A percentile compares a stretch with the other conserved stretches of the same genome.
phyloP scores from a whole-genome alignment of 1,140 invertebrate species.

The Procambarus virginalis region DNA sequence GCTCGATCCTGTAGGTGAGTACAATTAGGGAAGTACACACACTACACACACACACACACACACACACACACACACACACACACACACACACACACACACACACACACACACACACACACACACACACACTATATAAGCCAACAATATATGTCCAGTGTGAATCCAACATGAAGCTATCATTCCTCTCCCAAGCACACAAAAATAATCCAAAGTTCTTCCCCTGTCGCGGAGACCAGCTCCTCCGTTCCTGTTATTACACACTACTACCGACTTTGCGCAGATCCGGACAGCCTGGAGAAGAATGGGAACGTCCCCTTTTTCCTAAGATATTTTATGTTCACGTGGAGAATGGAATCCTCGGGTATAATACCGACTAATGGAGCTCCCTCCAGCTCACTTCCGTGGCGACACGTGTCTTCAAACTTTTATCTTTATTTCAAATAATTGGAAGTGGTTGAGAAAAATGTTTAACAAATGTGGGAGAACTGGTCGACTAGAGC shows the following conservation, averaged over 20 bases:
- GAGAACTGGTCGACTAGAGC: not conserved
- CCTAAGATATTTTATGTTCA: constrained; percentile 13
- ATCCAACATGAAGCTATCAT: not conserved
- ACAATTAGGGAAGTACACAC: too few species aligned
- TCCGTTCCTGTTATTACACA: not conserved
- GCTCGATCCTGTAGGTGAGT: too few species aligned
- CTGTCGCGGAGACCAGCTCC: not conserved
- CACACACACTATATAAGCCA: too few species aligned
- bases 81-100: too few species aligned
- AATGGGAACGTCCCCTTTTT: not conserved
- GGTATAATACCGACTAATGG: constrained; percentile 11
- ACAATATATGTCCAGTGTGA: too few species aligned
- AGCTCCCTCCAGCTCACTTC: not conserved
- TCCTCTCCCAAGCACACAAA: not conserved
- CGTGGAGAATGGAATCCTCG: constrained; percentile 13
- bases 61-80: too few species aligned
- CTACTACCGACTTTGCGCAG: not conserved
- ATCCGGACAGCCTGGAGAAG: not conserved
- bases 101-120: too few species aligned
- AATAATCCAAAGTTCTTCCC: not conserved
- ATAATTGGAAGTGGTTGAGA: not conserved
- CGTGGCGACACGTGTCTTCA: not conserved
- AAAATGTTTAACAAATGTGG: not conserved
- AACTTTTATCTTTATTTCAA: not conserved
- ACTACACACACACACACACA: too few species aligned